These are phyloP conservation scores for Sus cebifrons DNA, from an alignment of 2,797 vertebrate species.

Conservation along the genomic window DNA sequence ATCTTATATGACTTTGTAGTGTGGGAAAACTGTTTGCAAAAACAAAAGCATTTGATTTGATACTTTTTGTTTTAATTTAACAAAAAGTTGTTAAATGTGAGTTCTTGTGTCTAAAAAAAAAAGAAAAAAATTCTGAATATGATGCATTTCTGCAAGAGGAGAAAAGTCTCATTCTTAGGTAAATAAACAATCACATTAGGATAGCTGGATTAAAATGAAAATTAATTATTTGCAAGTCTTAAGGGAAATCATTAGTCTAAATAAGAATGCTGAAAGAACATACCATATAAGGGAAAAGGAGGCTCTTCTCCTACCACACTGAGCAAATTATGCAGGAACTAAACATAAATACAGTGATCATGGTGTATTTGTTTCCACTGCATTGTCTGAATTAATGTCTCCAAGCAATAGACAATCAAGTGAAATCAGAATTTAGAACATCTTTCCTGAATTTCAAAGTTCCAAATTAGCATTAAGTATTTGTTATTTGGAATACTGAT, in stretches of 20 bases:
- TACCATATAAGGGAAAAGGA: slow-evolving; percentile 36
- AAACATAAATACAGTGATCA: slow-evolving; percentile 40
- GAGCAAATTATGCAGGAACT: slow-evolving; percentile 58
- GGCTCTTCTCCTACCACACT: neutral
- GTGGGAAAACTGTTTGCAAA: neutral
- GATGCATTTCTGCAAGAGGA: neutral
- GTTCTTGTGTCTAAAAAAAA: slow-evolving; percentile 44
- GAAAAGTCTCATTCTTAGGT: slow-evolving; percentile 58
- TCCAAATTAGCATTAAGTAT: slow-evolving; percentile 49
- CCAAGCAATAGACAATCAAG: slow-evolving; percentile 28
- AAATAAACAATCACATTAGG: slow-evolving; percentile 68
- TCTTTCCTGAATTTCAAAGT: slow-evolving; percentile 66
- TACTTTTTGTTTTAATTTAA: neutral
- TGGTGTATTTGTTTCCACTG: slow-evolving; percentile 39
- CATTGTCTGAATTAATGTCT: slow-evolving; percentile 64
- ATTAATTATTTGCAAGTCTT: slow-evolving; percentile 62
- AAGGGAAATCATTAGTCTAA: slow-evolving; percentile 69
- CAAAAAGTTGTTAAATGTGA: neutral
- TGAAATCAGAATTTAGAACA: slow-evolving; percentile 59
- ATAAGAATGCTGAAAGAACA: slow-evolving; percentile 18
- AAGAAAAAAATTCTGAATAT: slow-evolving; percentile 47
- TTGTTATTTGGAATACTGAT: slow-evolving; percentile 14
- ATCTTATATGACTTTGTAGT: neutral
- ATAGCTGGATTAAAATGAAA: slow-evolving; percentile 76
- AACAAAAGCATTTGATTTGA: slow-evolving; percentile 29